Percentiles rank a stretch among this genome's conserved stretches.
Evolutionary conservation across 2,797 vertebrate species (phyloP).

Genomic region (Pogoniulus pusillus): DNA sequence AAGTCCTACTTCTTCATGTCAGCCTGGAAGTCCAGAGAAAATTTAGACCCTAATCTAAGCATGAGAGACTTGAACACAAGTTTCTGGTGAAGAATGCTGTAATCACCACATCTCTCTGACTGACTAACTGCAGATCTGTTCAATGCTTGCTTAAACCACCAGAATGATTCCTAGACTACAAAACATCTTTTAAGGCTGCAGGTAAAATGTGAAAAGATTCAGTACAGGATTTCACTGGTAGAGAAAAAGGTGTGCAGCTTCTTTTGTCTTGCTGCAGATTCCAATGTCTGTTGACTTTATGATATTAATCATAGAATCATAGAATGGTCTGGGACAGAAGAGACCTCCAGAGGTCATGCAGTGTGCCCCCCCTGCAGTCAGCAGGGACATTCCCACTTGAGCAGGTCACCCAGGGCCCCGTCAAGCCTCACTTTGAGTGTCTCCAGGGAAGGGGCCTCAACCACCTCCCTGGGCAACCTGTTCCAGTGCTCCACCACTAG

Average conservation of each 20-base stretch:
- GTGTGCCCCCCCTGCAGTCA: too few species aligned
- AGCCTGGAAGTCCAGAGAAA: not conserved
- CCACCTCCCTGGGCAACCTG: too few species aligned
- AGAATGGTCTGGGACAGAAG: too few species aligned
- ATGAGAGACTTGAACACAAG: not conserved
- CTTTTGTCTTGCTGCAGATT: not conserved
- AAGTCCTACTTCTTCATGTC: not conserved
- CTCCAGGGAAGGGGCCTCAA: too few species aligned
- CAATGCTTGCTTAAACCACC: not conserved
- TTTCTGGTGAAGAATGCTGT: not conserved
- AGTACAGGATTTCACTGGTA: not conserved
- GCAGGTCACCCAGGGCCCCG: too few species aligned
- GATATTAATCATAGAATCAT: not conserved
- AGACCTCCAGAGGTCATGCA: too few species aligned
- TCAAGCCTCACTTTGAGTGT: too few species aligned
- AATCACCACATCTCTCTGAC: not conserved
- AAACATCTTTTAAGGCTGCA: not conserved
- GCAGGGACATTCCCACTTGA: too few species aligned
- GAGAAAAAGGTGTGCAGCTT: not conserved
- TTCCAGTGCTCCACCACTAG: too few species aligned
- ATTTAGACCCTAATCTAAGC: not conserved
- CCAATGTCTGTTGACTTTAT: not conserved
- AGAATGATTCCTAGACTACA: not conserved
- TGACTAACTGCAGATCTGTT: not conserved
- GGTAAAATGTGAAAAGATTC: not conserved